Evolutionary conservation across 2,113 vertebrate species (phyloP), one percentile per base, ranked within the genome.

Genomic region (Laterallus jamaicensis): DNA sequence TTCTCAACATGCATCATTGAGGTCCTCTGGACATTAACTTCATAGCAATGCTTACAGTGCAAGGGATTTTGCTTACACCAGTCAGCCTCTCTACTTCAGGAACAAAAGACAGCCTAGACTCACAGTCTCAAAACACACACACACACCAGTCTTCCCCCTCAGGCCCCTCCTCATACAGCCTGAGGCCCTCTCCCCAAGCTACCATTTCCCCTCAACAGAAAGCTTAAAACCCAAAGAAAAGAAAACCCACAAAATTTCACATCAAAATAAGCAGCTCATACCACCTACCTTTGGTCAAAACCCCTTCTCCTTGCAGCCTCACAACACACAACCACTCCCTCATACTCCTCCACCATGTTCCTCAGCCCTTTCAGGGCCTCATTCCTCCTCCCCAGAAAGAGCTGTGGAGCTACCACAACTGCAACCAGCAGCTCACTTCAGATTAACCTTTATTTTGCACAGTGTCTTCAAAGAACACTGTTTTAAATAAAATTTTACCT

Each of bases 311-410:
- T 18, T 28, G 55, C 25, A 21, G 12, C 4, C 31, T 5, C 1
- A 26, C 58, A 73, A 11, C 73, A 56, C 54, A 5, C 31, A 37
- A 1, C 28, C 26, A 17, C 9, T 5, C 28, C 39, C 24, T 63
- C n/a, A 15, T 1, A 0, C 24, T 40, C 20, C n/a, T 28, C 22
- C 22, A 1, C 80, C 31, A 32, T 7, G 6, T 29, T 50, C 29
- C 15, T 82, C 58, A 21, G 42, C 17, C 20, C 35, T 58, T 25
- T 35, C 44, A 17, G 49, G n/a, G 40, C 79, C 39, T 88, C 3
- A 0, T 60, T 55, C 35, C 31, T 19, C 56, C 58, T 82, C 47
- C 29, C 20, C 28, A 13, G 64, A 52, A 3, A 0, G 62, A 86
- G 28, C 60, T 68, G 29, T 40, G 37, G 11, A 28, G 24, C 26